These are phyloP conservation scores for Anthopleura sola DNA, from an alignment of 64 coral and sea anemone genomes.

Conservation along the genomic window DNA sequence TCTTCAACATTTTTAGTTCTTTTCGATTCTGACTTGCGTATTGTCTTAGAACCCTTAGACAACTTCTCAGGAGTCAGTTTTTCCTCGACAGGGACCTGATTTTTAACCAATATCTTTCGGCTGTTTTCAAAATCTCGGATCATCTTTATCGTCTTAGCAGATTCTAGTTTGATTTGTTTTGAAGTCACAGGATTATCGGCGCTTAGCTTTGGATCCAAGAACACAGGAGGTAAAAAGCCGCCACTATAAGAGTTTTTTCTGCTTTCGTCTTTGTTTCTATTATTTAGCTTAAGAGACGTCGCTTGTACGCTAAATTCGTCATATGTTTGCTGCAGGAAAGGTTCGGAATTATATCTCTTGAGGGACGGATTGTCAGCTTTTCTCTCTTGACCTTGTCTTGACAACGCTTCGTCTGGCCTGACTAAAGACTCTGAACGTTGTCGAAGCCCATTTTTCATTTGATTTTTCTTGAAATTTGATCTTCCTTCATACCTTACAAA, in stretches of 20 bases:
- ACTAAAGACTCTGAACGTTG: background rate
- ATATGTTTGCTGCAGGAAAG: background rate
- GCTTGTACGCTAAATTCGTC: background rate
- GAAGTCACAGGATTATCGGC: background rate
- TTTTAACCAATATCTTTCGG: background rate
- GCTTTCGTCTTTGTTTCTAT: background rate
- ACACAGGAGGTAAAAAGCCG: background rate
- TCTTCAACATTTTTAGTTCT: background rate
- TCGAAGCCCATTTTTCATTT: background rate
- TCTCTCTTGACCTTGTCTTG: constrained; percentile 2
- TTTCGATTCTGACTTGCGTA: background rate
- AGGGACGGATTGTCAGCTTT: background rate
- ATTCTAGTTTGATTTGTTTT: background rate
- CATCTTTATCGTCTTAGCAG: background rate
- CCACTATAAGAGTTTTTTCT: background rate
- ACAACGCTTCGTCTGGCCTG: background rate
- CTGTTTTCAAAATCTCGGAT: background rate
- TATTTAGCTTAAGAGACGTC: background rate
- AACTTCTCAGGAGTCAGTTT: background rate
- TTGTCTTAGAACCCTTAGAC: background rate
- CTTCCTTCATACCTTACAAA: background rate
- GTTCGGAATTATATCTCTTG: constrained; percentile 6
- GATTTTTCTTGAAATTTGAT: background rate
- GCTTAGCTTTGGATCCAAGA: background rate
- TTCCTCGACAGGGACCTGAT: background rate